Conservation (phyloP, 2,888 invertebrate genomes). For the Tipula lateralis region DNA sequence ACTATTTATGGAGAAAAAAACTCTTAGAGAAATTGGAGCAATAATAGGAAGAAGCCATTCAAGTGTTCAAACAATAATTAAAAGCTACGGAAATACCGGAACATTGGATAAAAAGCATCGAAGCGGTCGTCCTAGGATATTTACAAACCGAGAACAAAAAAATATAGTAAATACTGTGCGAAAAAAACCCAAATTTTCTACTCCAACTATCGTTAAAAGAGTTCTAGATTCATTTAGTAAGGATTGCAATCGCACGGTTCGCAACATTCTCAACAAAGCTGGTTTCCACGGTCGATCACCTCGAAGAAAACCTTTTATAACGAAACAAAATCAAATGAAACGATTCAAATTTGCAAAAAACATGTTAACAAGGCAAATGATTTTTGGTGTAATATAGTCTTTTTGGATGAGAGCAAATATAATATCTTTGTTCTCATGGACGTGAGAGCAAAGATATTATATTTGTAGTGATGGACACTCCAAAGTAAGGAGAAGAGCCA, state of each 20-base stretch:
- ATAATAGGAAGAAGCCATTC: too few species aligned
- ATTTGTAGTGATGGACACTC: constrained; percentile 28
- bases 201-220: neutral
- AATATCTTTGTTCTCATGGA: constrained; percentile 32
- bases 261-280: neutral
- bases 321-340: neutral
- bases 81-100: neutral
- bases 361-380: constrained; percentile 20
- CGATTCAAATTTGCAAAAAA: neutral
- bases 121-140: neutral
- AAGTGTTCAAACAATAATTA: neutral
- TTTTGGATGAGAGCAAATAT: constrained; percentile 33
- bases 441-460: too few species aligned
- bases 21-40: neutral
- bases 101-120: too few species aligned
- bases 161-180: too few species aligned
- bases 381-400: neutral
- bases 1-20: neutral
- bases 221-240: neutral
- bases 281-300: too few species aligned
- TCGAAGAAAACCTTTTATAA: too few species aligned
- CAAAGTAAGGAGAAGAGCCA: neutral
- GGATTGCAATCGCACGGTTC: neutral
- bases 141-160: too few species aligned
- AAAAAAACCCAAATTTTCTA: neutral